Evolutionary conservation across 1,140 invertebrate species (phyloP).

Genomic region (Epicauta chinensis): DNA sequence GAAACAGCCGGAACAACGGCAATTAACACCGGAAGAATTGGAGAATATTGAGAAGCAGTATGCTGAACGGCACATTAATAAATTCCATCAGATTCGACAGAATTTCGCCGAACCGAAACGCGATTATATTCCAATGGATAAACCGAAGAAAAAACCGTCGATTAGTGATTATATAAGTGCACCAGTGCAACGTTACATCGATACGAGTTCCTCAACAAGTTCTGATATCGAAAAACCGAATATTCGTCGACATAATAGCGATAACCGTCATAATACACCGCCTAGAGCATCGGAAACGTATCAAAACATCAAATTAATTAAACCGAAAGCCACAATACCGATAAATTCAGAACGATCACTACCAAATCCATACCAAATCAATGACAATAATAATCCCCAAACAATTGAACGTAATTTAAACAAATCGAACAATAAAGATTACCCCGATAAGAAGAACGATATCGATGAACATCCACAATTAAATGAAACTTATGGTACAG

Average conservation of each 20-base stretch:
- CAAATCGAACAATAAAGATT: constrained; percentile 8
- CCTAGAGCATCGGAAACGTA: constrained; percentile 31
- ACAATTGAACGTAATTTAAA: constrained; percentile 15
- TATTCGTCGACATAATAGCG: constrained; percentile 9
- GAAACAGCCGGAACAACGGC: neutral
- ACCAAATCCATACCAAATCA: constrained; percentile 35
- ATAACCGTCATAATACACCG: constrained; percentile 28
- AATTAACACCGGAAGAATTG: constrained; percentile 8
- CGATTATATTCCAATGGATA: constrained; percentile 31
- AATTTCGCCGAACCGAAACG: constrained; percentile 20
- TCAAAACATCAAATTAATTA: constrained; percentile 34
- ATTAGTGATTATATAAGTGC: constrained; percentile 26
- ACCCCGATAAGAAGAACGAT: constrained; percentile 7
- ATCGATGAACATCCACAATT: constrained; percentile 6
- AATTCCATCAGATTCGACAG: constrained; percentile 30
- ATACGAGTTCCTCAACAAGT: constrained; percentile 38
- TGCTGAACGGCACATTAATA: constrained; percentile 31
- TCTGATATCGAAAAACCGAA: constrained; percentile 28
- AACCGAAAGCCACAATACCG: constrained; percentile 39
- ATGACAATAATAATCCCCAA: constrained; percentile 1
- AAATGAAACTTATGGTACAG: constrained; percentile 33
- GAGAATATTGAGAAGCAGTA: constrained; percentile 29
- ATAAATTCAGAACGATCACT: constrained; percentile 38
- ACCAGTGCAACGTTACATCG: constrained; percentile 33
- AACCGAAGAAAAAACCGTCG: constrained; percentile 11